A percentile compares a stretch with the other conserved stretches of the same genome.
Conservation (phyloP, 64 coral and sea anemone species). For the Montipora foliosa region DNA sequence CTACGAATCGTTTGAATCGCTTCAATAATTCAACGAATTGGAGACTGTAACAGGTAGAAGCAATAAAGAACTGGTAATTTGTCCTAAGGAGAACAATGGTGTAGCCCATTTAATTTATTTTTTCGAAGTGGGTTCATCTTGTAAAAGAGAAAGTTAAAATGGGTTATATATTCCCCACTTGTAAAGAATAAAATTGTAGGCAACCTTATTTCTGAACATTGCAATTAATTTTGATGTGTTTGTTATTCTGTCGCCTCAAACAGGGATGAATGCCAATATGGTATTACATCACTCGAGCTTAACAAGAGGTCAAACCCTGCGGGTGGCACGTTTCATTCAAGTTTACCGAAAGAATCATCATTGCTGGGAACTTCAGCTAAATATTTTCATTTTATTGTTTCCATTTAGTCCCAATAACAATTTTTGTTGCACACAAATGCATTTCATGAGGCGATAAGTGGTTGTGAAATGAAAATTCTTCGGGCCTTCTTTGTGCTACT, state of each 20-base stretch:
- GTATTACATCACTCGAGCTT: constrained; percentile 18
- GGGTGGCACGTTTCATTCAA: constrained; percentile 12
- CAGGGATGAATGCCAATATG: background rate
- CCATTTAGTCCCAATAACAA: background rate
- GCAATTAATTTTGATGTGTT: background rate
- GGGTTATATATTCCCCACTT: background rate
- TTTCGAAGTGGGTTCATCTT: background rate
- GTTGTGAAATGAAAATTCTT: background rate
- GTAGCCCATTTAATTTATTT: background rate
- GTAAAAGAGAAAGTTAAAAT: background rate
- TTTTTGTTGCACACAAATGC: constrained; percentile 5
- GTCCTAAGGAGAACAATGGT: background rate
- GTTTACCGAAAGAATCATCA: background rate
- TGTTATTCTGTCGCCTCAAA: background rate
- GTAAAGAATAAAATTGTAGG: background rate
- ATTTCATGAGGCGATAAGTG: constrained; percentile 2
- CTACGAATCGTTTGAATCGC: background rate
- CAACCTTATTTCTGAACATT: too few species aligned
- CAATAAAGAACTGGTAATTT: constrained; percentile 11
- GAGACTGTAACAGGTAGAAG: constrained; percentile 12
- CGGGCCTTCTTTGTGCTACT: background rate
- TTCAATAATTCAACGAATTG: constrained; percentile 22
- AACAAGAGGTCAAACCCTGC: background rate
- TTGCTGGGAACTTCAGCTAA: constrained; percentile 16
- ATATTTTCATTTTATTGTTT: constrained; percentile 20